Conservation (phyloP, 92 coral and sea anemone genomes). For the Umimayanthus kanabou region DNA sequence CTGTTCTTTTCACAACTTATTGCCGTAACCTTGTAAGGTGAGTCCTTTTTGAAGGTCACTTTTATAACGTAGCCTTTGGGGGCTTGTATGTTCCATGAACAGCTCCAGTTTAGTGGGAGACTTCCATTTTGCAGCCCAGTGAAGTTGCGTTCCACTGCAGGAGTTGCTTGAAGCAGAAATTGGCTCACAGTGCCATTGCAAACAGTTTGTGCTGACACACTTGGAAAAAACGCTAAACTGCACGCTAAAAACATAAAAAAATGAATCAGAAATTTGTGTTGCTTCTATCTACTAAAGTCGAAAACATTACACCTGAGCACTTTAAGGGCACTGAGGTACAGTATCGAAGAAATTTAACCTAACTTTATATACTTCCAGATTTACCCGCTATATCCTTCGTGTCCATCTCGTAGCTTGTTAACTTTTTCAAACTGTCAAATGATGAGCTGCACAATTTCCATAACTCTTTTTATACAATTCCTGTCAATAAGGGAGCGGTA, state of each 20-base stretch:
- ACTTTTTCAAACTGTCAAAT: no score
- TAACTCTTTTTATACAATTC: no score
- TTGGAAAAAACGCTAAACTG: background rate
- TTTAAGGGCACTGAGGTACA: no score
- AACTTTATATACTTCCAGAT: no score
- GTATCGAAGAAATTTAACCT: no score
- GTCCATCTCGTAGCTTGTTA: no score
- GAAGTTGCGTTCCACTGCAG: slow-evolving; percentile 4
- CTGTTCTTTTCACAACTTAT: background rate
- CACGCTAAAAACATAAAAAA: background rate
- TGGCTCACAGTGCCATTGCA: background rate
- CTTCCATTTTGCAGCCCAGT: background rate
- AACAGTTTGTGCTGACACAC: background rate
- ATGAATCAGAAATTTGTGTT: no score
- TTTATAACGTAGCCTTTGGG: slow-evolving; percentile 15
- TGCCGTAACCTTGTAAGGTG: slow-evolving; percentile 1
- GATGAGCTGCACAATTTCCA: no score
- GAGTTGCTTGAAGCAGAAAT: background rate
- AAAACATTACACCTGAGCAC: no score
- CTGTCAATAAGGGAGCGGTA: no score
- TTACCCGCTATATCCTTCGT: no score
- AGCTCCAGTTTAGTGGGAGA: slow-evolving; percentile 6
- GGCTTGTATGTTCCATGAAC: slow-evolving; percentile 27
- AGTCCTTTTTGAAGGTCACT: background rate
- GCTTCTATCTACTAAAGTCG: no score